Evolutionary conservation across 2,113 vertebrate genomes (phyloP).

Genomic region (Clarias macrocephalus): DNA sequence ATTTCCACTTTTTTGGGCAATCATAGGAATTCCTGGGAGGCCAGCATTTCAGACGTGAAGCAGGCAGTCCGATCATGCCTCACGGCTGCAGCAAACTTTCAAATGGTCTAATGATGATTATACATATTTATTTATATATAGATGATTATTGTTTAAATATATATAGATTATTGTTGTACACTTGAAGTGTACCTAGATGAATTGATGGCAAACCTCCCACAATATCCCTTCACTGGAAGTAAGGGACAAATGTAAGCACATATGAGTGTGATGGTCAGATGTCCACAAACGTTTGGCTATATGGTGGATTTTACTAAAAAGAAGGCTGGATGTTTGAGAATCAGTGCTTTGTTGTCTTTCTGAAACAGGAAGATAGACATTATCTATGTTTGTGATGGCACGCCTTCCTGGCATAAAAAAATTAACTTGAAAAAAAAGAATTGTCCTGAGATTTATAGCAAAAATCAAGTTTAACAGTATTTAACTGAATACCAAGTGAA

Average conservation of each 20-base stretch:
- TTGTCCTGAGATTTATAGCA: slow-evolving; percentile 16
- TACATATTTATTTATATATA: no score
- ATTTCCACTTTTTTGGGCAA: no score
- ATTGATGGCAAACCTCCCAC: no score
- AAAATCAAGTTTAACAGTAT: not conserved
- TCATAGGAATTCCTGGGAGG: no score
- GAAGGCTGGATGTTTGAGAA: not conserved
- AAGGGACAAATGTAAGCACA: not conserved
- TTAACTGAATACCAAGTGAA: not conserved
- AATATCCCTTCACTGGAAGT: not conserved
- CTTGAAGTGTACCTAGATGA: no score
- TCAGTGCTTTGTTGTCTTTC: slow-evolving; percentile 7
- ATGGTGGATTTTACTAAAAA: not conserved
- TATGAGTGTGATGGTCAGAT: not conserved
- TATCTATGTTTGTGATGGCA: slow-evolving; percentile 40
- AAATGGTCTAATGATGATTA: no score
- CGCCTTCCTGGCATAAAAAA: slow-evolving; percentile 39
- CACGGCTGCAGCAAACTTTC: no score
- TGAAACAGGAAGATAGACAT: slow-evolving; percentile 46
- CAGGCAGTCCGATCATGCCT: no score
- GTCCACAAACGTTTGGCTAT: not conserved
- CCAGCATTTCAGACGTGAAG: no score
- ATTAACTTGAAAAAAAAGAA: slow-evolving; percentile 52
- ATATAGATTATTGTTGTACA: no score
- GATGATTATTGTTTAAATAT: no score